These are phyloP conservation scores for Argya squamiceps DNA, from an alignment of 2,797 vertebrate genomes.

Conservation along the genomic window DNA sequence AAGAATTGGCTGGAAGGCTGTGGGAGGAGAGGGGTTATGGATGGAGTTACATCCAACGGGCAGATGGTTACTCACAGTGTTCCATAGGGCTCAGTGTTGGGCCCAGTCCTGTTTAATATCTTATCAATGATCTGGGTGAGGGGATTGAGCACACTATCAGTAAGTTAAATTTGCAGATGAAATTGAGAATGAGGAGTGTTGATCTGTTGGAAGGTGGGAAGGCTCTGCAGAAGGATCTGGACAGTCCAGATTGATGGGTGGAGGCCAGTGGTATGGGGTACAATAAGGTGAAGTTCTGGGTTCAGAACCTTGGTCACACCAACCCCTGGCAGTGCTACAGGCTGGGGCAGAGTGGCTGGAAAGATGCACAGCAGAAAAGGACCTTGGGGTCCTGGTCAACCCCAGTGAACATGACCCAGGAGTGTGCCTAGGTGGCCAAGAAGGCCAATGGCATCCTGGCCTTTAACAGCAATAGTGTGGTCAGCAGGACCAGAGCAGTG, in stretches of 20 bases:
- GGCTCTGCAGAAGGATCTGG: not conserved
- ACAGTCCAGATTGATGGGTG: rapidly evolving
- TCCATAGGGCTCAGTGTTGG: not conserved
- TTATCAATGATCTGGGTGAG: rapidly evolving
- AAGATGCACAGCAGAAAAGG: not conserved
- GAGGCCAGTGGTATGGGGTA: no score
- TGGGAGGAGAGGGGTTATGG: rapidly evolving
- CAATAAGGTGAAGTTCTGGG: not conserved
- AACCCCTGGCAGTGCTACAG: not conserved
- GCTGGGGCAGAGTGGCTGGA: not conserved
- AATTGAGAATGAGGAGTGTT: not conserved
- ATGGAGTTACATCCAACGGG: not conserved
- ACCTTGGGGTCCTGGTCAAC: rapidly evolving
- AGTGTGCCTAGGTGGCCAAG: not conserved
- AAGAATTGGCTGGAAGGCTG: not conserved
- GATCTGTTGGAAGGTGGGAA: not conserved
- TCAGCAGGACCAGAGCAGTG: not conserved
- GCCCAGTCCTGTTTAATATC: not conserved
- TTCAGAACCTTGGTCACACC: not conserved
- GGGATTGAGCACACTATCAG: not conserved
- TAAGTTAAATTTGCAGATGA: not conserved
- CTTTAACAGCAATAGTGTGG: rapidly evolving
- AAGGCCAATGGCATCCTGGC: not conserved
- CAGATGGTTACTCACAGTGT: rapidly evolving
- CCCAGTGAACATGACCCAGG: rapidly evolving